Conservation (phyloP, 2,888 invertebrate species). For the Agrochola lota region DNA sequence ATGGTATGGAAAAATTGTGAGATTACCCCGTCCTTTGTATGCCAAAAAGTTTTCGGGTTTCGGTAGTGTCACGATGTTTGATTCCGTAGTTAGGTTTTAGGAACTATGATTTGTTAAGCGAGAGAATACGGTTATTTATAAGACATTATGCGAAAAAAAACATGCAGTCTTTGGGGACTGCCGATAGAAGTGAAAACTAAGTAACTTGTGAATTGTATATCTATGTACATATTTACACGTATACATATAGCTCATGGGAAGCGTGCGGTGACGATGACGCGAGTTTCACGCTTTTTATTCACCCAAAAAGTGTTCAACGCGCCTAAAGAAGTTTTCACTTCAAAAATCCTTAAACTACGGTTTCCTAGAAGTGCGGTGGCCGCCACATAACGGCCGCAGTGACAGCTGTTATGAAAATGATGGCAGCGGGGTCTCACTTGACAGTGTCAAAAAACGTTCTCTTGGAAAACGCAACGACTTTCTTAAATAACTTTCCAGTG, state of each 20-base stretch:
- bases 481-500: not conserved
- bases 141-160: slow-evolving; percentile 4
- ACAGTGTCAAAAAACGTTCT: not conserved
- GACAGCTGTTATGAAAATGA: not conserved
- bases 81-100: slow-evolving; percentile 23
- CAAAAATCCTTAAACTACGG: not conserved
- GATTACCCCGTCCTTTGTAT: slow-evolving; percentile 56
- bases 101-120: slow-evolving; percentile 25
- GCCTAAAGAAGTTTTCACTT: too few relatives aligned
- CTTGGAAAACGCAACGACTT: not conserved
- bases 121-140: not conserved
- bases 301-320: too few relatives aligned
- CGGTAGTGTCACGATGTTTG: slow-evolving; percentile 22
- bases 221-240: too few relatives aligned
- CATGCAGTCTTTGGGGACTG: too few relatives aligned
- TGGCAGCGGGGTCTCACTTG: not conserved
- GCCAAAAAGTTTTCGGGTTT: slow-evolving; percentile 44
- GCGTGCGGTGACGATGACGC: too few relatives aligned
- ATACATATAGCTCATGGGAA: too few relatives aligned
- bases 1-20: slow-evolving; percentile 73
- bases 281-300: too few relatives aligned
- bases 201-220: too few relatives aligned
- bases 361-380: not conserved
- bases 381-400: not conserved
- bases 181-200: too few relatives aligned